A percentile compares a stretch with the other conserved stretches of the same genome.
Conservation (phyloP, 2,888 invertebrate species). For the Protonemura montana region DNA sequence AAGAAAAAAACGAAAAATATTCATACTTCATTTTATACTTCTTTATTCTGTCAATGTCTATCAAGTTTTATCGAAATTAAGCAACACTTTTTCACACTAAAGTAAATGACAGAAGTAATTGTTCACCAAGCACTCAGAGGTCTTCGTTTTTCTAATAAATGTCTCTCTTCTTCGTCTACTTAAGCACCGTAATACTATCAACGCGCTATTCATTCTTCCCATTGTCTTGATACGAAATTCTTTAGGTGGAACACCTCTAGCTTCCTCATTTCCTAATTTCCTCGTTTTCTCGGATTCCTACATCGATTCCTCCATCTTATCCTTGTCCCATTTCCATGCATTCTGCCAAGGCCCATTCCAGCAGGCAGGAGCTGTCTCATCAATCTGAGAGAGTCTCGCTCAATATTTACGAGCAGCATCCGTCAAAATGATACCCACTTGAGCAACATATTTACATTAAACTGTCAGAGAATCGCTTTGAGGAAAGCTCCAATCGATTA, state of each 20-base stretch:
- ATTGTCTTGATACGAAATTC: slow-evolving; percentile 19
- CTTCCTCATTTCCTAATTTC: background rate
- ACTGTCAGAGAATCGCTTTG: background rate
- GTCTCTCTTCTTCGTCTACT: no score
- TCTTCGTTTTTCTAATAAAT: no score
- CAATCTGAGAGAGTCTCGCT: background rate
- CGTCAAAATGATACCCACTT: background rate
- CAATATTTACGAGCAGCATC: background rate
- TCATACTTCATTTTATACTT: no score
- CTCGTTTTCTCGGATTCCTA: background rate
- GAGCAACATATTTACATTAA: background rate
- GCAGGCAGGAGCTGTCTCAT: background rate
- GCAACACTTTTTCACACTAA: no score
- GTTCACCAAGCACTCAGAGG: no score
- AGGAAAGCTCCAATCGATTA: background rate
- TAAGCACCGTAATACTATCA: no score
- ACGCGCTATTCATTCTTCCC: background rate
- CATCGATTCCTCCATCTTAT: background rate
- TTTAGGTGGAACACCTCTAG: background rate
- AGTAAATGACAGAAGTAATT: no score
- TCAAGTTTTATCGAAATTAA: no score
- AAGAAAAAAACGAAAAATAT: no score
- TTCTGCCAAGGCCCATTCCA: background rate
- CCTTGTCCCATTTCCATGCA: background rate
- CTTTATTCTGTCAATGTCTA: no score